phyloP scores from a whole-genome alignment of 2,888 invertebrate genomes.

The Serripes groenlandicus region DNA sequence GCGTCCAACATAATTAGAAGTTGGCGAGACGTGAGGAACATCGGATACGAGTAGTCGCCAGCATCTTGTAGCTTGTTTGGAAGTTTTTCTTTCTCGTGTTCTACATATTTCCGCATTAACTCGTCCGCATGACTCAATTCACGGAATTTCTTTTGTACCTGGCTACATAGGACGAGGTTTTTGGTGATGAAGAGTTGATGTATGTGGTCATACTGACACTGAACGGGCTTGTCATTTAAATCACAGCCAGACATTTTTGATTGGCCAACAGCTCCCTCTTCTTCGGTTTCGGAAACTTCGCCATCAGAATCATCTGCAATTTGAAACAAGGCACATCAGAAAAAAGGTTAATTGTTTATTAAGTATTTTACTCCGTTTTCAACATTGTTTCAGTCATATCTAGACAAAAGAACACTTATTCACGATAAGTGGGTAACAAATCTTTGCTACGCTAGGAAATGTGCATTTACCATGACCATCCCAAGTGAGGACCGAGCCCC shows the following conservation, averaged over 20 bases:
- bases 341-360: too few species aligned
- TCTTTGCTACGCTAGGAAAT: too few species aligned
- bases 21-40: conserved; percentile 81
- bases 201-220: conserved; percentile 60
- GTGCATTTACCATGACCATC: too few species aligned
- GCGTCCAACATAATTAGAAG: conserved; percentile 81
- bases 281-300: too few species aligned
- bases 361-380: too few species aligned
- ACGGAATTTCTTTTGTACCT: conserved; percentile 81
- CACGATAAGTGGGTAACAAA: too few species aligned
- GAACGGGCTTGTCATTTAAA: not conserved
- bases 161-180: conserved; percentile 81
- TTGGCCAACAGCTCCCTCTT: conserved; percentile 21
- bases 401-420: too few species aligned
- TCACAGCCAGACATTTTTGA: conserved; percentile 11
- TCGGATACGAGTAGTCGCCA: conserved; percentile 71
- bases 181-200: conserved; percentile 32
- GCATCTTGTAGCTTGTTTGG: conserved; percentile 64
- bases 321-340: too few species aligned
- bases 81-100: conserved; percentile 57
- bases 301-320: too few species aligned
- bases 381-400: too few species aligned
- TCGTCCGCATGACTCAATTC: conserved; percentile 78
- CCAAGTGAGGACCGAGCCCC: too few species aligned
- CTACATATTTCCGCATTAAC: conserved; percentile 61